phyloP scores from a whole-genome alignment of 2,797 vertebrate species.

The Notoglanidium macrostoma region DNA sequence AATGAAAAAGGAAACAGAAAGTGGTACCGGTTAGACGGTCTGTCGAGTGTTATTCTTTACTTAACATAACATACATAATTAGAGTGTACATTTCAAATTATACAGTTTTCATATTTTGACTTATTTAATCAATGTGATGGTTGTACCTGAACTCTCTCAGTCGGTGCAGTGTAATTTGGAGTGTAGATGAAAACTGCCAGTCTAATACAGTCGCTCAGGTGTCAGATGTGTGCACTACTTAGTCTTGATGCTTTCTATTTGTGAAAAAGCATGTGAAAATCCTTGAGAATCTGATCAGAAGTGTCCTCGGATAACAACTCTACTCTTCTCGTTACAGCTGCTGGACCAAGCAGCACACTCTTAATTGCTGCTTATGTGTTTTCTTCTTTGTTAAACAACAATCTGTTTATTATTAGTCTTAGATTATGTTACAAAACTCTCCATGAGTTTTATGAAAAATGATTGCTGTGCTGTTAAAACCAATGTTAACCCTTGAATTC shows the following conservation, averaged over 20 bases:
- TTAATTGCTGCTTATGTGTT: neutral
- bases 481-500: neutral
- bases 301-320: neutral
- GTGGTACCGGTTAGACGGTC: no score
- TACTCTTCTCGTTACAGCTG: neutral
- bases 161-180: neutral
- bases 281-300: neutral
- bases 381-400: neutral
- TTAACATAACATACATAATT: no score
- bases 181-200: neutral
- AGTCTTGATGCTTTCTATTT: no score
- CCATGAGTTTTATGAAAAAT: neutral
- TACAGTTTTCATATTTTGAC: neutral
- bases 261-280: neutral
- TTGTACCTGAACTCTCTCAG: neutral
- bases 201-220: neutral
- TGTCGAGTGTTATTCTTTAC: no score
- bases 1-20: no score
- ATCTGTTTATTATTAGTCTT: neutral
- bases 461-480: neutral
- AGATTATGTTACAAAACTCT: neutral
- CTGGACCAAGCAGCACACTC: neutral
- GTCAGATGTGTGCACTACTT: neutral
- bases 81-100: no score
- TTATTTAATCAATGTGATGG: no score